Evolutionary conservation across 1,140 invertebrate species (phyloP), one percentile per base, ranked within the genome.

Genomic region (Bombus superbus): DNA sequence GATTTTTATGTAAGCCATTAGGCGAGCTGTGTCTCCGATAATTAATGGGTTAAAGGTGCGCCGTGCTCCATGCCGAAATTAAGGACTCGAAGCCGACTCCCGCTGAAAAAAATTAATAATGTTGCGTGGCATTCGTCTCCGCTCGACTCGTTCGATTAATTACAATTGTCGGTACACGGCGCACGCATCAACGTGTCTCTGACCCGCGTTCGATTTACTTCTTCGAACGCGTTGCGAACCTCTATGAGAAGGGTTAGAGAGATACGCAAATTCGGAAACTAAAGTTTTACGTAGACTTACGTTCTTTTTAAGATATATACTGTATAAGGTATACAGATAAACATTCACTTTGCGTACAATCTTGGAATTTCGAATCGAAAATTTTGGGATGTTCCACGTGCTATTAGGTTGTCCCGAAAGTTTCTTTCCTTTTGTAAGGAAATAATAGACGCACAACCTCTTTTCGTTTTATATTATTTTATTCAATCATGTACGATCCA

Each of bases 1-100:
- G 71, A 85, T 85, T 81, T 81, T 85, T 85, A 81, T 53, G 62
- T 59, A 40, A n/a, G 32, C 57, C 85, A 86, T 86, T 83, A 86
- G 44, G 64, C 80, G 62, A 71, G 47, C 44, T 71, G 32, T 78
- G 81, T 77, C 64, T 53, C 42, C 68, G 66, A 73, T 86, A 86
- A 86, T 86, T 83, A 86, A 77, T 66, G 81, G 42, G 38, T 77
- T 77, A 66, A 86, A 83, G 81, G 66, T 72, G 85, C 72, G 38
- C 53, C 62, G 13, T 47, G n/a, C 6, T 57, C 22, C 69, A 75
- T 40, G 71, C 3, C 22, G 64, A 83, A 86, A 86, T 86, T 86
- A 79, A 76, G 79, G 62, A 59, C 72, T 35, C 59, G 57, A 32
- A 28, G 73, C 38, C 79, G 47, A n/a, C 28, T 11, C 47, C n/a